Evolutionary conservation across 2,888 invertebrate genomes (phyloP), one percentile per base, ranked within the genome.

Genomic region (Ischnus inquisitorius): DNA sequence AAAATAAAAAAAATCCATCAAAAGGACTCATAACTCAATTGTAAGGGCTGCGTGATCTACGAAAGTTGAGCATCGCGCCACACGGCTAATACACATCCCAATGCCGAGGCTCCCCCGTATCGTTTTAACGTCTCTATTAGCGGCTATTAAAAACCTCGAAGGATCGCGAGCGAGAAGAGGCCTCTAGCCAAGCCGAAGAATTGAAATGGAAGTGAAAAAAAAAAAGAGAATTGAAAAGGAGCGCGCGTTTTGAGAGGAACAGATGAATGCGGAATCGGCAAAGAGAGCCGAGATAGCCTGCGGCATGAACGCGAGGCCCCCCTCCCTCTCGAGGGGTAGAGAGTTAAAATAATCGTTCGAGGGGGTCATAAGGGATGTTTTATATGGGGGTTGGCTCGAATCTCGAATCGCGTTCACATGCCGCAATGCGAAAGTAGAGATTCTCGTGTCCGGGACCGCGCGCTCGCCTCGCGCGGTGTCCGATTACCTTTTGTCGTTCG

Each of bases 101-200:
- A 64, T 76, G 62, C 51, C 69, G 64, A 71, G 89, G 90, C 89
- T 89, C 89, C 90, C 87, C 88, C 90, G 92, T 93, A 93, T 93
- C 93, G 93, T 92, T 93, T 93, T 93, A 93, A 93, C 93, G 92
- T 93, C 92, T 92, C 93, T 92, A 93, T 93, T 93, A 93, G 93
- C 92, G 90, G 92, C 93, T 92, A 93, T 93, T 93, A 93, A 92
- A 92, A 92, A 90, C 79, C 51, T 67, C 71, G 46, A 75, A 62
- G 60, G 54, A 79, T 69, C 46, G 60, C 43, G 60, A 68, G 60
- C 14, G 51, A 62, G 43, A 71, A 51, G 28, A 41, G 92, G 91
- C 4, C 34, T 89, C 85, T 76, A 82, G 85, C 71, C 64, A 80
- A 19, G 46, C 64, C 12, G 48, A 57, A 74, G 16, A 67, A 74